These are phyloP conservation scores for Epinephelus malabaricus DNA, from an alignment of 2,797 vertebrate species.

Conservation along the genomic window DNA sequence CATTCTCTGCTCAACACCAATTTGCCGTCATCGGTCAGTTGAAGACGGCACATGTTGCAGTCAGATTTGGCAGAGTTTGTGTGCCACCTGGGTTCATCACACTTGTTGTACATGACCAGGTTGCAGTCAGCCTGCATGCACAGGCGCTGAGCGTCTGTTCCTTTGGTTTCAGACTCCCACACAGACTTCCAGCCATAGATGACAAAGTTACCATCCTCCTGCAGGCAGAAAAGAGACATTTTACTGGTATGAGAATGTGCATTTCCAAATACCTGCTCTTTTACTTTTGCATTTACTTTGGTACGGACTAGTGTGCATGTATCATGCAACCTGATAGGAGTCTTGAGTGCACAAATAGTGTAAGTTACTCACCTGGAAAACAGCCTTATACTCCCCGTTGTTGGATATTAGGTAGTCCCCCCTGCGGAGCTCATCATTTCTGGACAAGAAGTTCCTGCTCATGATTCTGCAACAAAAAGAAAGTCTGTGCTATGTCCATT, in stretches of 20 bases:
- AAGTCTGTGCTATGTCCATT: neutral
- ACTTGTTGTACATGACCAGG: constrained; percentile 59
- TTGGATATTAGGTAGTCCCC: constrained; percentile 63
- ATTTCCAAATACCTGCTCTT: neutral
- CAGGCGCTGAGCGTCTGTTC: neutral
- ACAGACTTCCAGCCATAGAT: constrained; percentile 57
- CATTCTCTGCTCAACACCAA: constrained; percentile 32
- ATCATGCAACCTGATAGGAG: neutral
- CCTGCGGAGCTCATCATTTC: constrained; percentile 43
- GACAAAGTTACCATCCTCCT: constrained; percentile 64
- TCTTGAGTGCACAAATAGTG: neutral
- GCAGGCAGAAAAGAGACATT: neutral
- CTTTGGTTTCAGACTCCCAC: constrained; percentile 16
- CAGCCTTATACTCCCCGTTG: constrained; percentile 44
- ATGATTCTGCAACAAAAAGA: constrained; percentile 52
- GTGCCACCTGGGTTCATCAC: neutral
- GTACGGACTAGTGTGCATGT: too few species aligned
- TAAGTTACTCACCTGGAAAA: constrained; percentile 56
- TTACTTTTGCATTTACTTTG: neutral
- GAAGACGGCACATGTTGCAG: constrained; percentile 26
- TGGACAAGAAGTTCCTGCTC: constrained; percentile 64
- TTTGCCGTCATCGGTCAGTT: constrained; percentile 31
- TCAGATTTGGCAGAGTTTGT: neutral
- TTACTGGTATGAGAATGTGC: fast-evolving
- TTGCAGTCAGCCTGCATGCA: constrained; percentile 64